These are phyloP conservation scores for Aurelia aurita DNA, from an alignment of 30 jellyfish, hydroid and myxozoan genomes.

Conservation along the genomic window DNA sequence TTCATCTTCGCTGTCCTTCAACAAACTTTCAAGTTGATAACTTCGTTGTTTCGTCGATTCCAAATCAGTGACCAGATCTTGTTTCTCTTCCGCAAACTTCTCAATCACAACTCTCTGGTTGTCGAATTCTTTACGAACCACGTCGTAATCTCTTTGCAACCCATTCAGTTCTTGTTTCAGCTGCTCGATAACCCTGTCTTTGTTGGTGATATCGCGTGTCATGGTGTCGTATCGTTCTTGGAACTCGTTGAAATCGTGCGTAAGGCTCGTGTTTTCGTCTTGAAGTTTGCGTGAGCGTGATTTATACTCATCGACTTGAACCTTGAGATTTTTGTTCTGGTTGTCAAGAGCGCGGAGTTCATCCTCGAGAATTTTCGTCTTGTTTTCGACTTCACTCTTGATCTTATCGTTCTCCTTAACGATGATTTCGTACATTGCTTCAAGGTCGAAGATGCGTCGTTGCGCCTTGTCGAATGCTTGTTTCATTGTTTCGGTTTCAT, in stretches of 20 bases:
- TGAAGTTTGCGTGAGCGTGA: conserved; percentile 73
- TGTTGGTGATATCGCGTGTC: conserved; percentile 77
- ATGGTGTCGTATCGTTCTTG: conserved; percentile 80
- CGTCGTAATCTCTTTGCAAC: conserved; percentile 72
- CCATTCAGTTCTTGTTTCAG: conserved; percentile 80
- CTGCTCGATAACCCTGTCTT: conserved; percentile 89
- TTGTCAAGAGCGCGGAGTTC: conserved; percentile 71
- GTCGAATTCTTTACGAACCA: conserved; percentile 79
- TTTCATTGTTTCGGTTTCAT: conserved; percentile 55
- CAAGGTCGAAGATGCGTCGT: conserved; percentile 90
- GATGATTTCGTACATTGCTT: conserved; percentile 89
- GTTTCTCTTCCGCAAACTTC: conserved; percentile 89
- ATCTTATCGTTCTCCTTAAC: conserved; percentile 85
- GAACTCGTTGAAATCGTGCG: conserved; percentile 83
- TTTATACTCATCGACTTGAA: conserved; percentile 84
- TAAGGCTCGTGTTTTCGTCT: conserved; percentile 59
- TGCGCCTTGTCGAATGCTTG: conserved; percentile 83
- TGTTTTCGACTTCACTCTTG: conserved; percentile 77
- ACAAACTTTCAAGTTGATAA: conserved; percentile 84
- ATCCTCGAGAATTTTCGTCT: conserved; percentile 76
- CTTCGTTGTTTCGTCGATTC: conserved; percentile 80
- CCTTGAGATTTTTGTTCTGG: conserved; percentile 67
- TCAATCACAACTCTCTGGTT: conserved; percentile 75
- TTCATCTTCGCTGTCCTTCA: conserved; percentile 90
- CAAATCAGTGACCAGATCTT: conserved; percentile 81